Conservation (phyloP, 2,888 invertebrate species). For the Campoplex nolae region DNA sequence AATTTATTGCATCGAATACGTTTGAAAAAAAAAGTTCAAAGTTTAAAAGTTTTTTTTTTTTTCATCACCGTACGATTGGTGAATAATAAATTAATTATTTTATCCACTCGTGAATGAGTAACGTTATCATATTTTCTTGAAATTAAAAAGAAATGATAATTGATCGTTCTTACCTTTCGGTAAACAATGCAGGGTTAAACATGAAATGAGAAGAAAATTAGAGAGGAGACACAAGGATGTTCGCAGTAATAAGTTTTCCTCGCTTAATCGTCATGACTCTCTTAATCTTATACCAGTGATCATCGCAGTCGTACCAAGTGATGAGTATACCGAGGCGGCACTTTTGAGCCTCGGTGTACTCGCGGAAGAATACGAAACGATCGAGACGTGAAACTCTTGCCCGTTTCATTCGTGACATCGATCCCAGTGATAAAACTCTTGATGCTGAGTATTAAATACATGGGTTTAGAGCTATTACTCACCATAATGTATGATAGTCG, state of each 20-base stretch:
- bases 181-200: neutral
- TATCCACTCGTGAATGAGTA: neutral
- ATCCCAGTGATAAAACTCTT: constrained; percentile 49
- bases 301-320: constrained; percentile 15
- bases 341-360: constrained; percentile 26
- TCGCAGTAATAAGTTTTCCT: constrained; percentile 9
- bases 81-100: neutral
- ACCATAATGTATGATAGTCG: neutral
- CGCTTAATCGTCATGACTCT: constrained; percentile 14
- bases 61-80: neutral
- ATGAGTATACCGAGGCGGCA: constrained; percentile 23
- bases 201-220: neutral
- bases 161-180: neutral
- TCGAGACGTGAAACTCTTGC: constrained; percentile 54
- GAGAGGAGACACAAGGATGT: neutral
- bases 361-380: constrained; percentile 37
- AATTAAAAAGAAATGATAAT: neutral
- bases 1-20: neutral
- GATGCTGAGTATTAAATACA: neutral
- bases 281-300: constrained; percentile 16
- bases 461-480: neutral
- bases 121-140: neutral
- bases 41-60: neutral
- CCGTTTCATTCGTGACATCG: constrained; percentile 58
- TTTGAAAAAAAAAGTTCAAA: neutral